Evolutionary conservation across 2,888 invertebrate species (phyloP), one percentile per base, ranked within the genome.

Genomic region (Metalampra italica): DNA sequence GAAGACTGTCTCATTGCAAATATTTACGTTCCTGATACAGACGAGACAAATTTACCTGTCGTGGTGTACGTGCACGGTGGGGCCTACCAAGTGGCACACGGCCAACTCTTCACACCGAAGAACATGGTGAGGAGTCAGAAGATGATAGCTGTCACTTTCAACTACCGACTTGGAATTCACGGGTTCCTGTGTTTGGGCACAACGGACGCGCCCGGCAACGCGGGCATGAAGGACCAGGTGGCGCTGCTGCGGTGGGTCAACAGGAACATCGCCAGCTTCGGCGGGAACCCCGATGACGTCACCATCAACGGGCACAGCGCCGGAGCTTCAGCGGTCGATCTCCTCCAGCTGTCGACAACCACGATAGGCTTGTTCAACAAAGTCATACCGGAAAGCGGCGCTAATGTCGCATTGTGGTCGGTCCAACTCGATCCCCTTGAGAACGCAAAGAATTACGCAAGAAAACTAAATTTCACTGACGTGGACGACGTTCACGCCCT

Each of bases 1-100:
- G 81, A 84, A 49, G 71, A 82, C 36, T 87, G 86, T 48, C 67
- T 87, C 0, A 60, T 77, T 7, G 66, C 79, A 2, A 83, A 74
- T 53, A 63, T 85, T 1, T 82, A 65, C 45, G 72, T 76, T 0
- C 78, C 81, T 0, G 64, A 74, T 44, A 81, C 77, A 1, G 44
- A 62, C 32, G 53, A 62, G 45, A 62, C 36, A 1, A 63, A 71
- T 4, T 56, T 65, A 0, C 59, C 72, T 5, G 73, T 73, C 0
- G 34, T 72, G 0, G 65, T 74, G 0, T 52, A 54, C 29, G 55
- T 74, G 0, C 75, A 74, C 13, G 71, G 71, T 8, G 75, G 75
- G 22, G 73, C 47, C 3, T 73, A 64, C 29, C 51, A 59, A 43
- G 0, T 52, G 0, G 70, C 68, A 4, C 51, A 11, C 29, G 68